These are phyloP conservation scores for Drosophila heteroneura DNA, from an alignment of 2,888 invertebrate genomes.

Conservation along the genomic window DNA sequence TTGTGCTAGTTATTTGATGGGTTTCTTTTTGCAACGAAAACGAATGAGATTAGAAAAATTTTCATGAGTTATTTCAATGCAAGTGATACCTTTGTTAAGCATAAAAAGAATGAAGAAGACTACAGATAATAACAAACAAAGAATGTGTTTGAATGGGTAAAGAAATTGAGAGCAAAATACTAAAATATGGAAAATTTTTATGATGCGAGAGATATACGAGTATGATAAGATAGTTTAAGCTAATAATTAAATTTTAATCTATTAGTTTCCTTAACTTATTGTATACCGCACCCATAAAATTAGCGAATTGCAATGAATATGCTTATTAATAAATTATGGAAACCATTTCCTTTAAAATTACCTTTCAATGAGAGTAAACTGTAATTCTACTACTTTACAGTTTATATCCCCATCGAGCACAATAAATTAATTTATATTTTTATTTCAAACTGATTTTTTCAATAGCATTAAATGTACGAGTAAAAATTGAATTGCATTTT, in stretches of 20 bases:
- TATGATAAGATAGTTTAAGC: background rate
- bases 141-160: background rate
- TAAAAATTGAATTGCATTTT: background rate
- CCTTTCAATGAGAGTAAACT: background rate
- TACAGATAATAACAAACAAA: background rate
- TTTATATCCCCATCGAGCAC: background rate
- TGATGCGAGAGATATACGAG: background rate
- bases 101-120: background rate
- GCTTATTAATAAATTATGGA: background rate
- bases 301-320: background rate
- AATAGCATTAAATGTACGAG: background rate
- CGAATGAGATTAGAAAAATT: constrained; percentile 50
- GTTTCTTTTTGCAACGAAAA: constrained; percentile 47
- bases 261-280: background rate
- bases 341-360: background rate
- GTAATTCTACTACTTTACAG: too few species aligned
- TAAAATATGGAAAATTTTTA: background rate
- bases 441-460: background rate
- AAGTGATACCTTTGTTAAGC: constrained; percentile 10
- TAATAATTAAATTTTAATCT: background rate
- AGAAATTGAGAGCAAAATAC: background rate
- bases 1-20: constrained; percentile 43
- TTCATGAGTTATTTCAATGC: constrained; percentile 43
- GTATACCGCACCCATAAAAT: background rate
- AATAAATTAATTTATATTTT: background rate